phyloP scores from a whole-genome alignment of 1,140 invertebrate species.

The Seison nebaliae region DNA sequence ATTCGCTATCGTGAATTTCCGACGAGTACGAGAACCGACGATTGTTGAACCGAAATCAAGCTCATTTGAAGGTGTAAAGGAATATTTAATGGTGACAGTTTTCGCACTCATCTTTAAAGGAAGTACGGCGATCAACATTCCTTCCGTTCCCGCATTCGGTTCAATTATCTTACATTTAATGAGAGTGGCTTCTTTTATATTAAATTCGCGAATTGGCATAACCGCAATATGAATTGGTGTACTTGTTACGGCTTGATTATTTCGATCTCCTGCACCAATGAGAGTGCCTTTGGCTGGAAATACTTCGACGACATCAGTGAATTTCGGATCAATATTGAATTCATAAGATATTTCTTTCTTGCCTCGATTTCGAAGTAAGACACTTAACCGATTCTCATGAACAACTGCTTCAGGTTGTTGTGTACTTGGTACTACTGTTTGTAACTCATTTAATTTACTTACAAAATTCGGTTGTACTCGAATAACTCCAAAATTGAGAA shows the following conservation, averaged over 20 bases:
- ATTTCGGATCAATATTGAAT: too few species aligned
- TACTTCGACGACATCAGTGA: too few species aligned
- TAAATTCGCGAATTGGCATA: conserved; percentile 1
- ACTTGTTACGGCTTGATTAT: conserved; percentile 2
- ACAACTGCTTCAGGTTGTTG: too few species aligned
- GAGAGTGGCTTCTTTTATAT: conserved; percentile 8
- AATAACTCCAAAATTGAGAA: conserved; percentile 26
- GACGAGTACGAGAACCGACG: conserved; percentile 23
- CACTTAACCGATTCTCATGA: too few species aligned
- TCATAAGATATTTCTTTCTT: too few species aligned
- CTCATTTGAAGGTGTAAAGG: conserved; percentile 21
- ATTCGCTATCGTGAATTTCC: conserved; percentile 26
- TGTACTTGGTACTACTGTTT: too few species aligned
- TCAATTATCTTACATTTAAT: conserved; percentile 26
- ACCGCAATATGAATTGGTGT: not conserved
- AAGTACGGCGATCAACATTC: conserved; percentile 25
- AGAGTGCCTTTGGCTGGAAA: conserved; percentile 2
- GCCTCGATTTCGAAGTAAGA: too few species aligned
- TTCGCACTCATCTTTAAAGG: conserved; percentile 27
- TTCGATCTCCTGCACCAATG: conserved; percentile 1
- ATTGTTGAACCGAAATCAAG: conserved; percentile 27
- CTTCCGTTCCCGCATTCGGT: conserved; percentile 21
- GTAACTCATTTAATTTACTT: too few species aligned
- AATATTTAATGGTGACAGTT: conserved; percentile 25
- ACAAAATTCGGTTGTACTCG: too few species aligned